These are phyloP conservation scores for Andrena bicolor DNA, from an alignment of 2,888 invertebrate species.

Conservation along the genomic window DNA sequence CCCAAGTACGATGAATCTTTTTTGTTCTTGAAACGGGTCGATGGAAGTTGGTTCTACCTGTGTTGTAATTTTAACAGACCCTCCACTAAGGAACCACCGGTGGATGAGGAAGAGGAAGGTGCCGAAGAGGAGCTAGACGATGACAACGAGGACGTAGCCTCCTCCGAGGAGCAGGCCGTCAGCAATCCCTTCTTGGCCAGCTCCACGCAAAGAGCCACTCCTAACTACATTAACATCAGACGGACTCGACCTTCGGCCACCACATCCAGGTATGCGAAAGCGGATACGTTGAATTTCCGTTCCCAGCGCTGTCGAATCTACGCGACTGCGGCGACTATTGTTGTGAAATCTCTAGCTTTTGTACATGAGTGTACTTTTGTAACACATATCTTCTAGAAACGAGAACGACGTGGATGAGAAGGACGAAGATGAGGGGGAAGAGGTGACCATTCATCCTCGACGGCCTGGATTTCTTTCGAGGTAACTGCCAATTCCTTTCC, in stretches of 20 bases:
- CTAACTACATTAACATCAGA: constrained; percentile 81
- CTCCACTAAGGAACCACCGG: constrained; percentile 67
- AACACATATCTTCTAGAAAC: no score
- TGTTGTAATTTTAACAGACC: constrained; percentile 56
- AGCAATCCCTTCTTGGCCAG: constrained; percentile 76
- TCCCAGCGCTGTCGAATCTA: no score
- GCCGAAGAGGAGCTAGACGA: constrained; percentile 78
- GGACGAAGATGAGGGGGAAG: constrained; percentile 63
- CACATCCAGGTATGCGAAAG: constrained; percentile 71
- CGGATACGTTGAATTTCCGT: not conserved
- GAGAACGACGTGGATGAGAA: constrained; percentile 76
- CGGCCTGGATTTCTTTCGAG: constrained; percentile 60
- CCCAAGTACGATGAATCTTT: constrained; percentile 85
- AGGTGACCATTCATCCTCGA: constrained; percentile 59
- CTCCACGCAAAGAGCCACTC: constrained; percentile 75
- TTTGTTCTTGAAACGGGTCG: not conserved
- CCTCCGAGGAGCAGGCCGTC: constrained; percentile 78
- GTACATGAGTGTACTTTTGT: no score
- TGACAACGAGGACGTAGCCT: constrained; percentile 84
- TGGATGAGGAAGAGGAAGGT: constrained; percentile 75
- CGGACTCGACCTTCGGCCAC: constrained; percentile 78
- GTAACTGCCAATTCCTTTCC: constrained; percentile 48
- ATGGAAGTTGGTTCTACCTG: not conserved
- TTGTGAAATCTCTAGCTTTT: no score
- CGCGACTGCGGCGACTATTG: no score